phyloP scores from a whole-genome alignment of 2,113 vertebrate species.

The Greenwoodochromis staneri region DNA sequence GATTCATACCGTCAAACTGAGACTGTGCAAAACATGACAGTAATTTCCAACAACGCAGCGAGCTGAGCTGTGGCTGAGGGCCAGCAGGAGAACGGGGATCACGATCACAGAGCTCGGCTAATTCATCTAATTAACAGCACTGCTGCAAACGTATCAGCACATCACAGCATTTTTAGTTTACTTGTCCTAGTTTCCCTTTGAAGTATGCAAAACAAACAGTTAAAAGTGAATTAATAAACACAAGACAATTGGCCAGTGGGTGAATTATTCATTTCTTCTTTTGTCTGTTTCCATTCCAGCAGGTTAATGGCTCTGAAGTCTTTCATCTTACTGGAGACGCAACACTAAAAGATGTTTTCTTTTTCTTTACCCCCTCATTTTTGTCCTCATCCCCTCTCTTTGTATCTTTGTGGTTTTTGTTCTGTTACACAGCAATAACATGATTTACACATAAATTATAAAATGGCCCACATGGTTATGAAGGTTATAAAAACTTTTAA shows the following conservation, averaged over 20 bases:
- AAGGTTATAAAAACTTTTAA: background rate
- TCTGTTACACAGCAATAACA: background rate
- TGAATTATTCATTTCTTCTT: conserved; percentile 47
- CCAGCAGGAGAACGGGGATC: background rate
- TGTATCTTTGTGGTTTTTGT: background rate
- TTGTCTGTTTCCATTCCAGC: conserved; percentile 1
- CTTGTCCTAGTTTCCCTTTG: conserved; percentile 8
- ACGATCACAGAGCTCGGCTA: background rate
- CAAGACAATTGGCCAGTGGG: conserved; percentile 11
- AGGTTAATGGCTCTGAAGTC: conserved; percentile 28
- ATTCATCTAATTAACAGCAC: conserved; percentile 12
- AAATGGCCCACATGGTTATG: background rate
- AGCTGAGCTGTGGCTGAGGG: background rate
- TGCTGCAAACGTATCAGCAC: background rate
- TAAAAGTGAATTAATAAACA: conserved; percentile 29
- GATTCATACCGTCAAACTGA: background rate
- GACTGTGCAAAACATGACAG: background rate
- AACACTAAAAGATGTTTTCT: background rate
- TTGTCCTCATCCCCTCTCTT: background rate
- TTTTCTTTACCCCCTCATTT: background rate
- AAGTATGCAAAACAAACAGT: conserved; percentile 3
- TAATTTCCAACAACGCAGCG: background rate
- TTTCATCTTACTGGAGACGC: conserved; percentile 8
- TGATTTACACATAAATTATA: background rate
- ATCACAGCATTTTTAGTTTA: background rate